Evolutionary conservation across 53 echinoderm and acorn worm genomes (phyloP), one percentile per base, ranked within the genome.

Genomic region (Astropecten irregularis): DNA sequence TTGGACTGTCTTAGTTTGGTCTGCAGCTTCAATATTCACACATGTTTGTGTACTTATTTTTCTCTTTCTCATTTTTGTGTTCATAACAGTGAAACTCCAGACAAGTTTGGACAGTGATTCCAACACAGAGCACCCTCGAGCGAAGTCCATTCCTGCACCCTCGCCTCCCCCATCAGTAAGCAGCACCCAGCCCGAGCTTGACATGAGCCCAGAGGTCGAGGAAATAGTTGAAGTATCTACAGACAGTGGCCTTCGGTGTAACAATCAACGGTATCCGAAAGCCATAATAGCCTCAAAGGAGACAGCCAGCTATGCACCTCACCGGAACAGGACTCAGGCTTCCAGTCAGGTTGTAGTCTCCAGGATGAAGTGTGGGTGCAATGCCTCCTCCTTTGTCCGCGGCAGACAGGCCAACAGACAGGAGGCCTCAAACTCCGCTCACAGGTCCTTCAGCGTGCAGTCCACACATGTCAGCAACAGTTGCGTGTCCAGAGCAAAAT

Each of bases 181-280:
- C 20, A 79, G 79, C 61, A 79, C 79, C 44, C 79, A 42, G 79
- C 79, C 79, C 9, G 79, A 79, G 30, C 49, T 79, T 13, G 79
- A 61, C 31, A 32, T 40, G 31, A 46, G 47, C 48, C 63, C 79
- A 30, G 79, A 79, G 1, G 62, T 62, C 18, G 46, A 79, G n/a
- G 79, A 79, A 56, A 62, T 79, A 4, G 48, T 61, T 2, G 46
- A 11, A 22, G 36, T 30, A 3, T 31, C 47, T 22, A 30, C 47
- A 10, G 9, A 32, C 6, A 44, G 32, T 21, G 22, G 30, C 2
- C 42, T 20, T 20, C n/a, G n/a, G n/a, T n/a, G n/a, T n/a, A n/a
- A n/a, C n/a, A n/a, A n/a, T n/a, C n/a, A n/a, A n/a, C n/a, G n/a
- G n/a, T n/a, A n/a, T n/a, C n/a, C n/a, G n/a, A n/a, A n/a, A n/a